A percentile compares a stretch with the other conserved stretches of the same genome.
Evolutionary conservation across 2,797 vertebrate species (phyloP).

Genomic region (Orestias chungarensis): DNA sequence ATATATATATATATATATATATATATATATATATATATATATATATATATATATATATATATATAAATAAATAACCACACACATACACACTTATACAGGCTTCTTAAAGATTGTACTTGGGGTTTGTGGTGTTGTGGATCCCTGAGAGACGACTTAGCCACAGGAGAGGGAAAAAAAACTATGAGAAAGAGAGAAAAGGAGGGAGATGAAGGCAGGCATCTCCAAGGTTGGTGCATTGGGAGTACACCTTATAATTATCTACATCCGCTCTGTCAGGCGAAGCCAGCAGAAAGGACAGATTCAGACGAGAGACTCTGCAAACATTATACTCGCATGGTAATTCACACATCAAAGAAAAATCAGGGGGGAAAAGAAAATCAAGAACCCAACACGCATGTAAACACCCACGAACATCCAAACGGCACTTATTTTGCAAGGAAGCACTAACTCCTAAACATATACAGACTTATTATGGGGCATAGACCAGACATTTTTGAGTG

Average conservation of each 20-base stretch:
- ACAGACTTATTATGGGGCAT: conserved; percentile 72
- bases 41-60: no score
- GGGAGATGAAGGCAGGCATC: conserved; percentile 61
- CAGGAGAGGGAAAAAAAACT: conserved; percentile 37
- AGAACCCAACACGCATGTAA: conserved; percentile 28
- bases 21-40: no score
- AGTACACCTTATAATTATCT: conserved; percentile 82
- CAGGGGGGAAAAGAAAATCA: background rate
- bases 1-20: no score
- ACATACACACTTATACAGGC: conserved; percentile 38
- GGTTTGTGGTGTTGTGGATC: conserved; percentile 68
- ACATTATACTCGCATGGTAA: conserved; percentile 27
- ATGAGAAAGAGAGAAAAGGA: conserved; percentile 42
- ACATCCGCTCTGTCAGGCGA: conserved; percentile 75
- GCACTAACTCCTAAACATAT: conserved; percentile 33
- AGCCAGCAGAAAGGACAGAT: conserved; percentile 54
- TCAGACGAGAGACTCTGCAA: conserved; percentile 27
- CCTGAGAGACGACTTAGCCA: conserved; percentile 51
- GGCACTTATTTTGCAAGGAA: conserved; percentile 36
- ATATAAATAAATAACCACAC: conserved; percentile 13
- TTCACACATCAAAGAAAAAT: conserved; percentile 41
- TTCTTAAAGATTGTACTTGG: conserved; percentile 67
- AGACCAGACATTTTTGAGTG: conserved; percentile 74
- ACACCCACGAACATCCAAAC: conserved; percentile 44
- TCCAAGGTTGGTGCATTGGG: conserved; percentile 64